Conservation (phyloP, 2,888 invertebrate genomes). For the Acanthosepion esculentum region DNA sequence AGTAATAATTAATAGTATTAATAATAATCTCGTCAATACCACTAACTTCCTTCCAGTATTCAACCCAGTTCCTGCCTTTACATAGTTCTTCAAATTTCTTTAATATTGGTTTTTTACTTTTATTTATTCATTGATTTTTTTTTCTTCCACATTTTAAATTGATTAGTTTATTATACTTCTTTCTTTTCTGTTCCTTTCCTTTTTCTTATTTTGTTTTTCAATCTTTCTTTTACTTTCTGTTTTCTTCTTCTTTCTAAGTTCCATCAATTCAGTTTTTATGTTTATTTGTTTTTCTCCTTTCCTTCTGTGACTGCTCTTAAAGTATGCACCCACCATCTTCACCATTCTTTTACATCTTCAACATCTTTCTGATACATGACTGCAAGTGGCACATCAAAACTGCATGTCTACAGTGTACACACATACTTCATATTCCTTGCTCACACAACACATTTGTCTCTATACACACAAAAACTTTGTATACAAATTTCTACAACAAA, state of each 20-base stretch:
- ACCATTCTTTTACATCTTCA: neutral
- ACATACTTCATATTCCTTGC: neutral
- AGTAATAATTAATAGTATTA: no score
- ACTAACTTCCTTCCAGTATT: no score
- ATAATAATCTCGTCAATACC: no score
- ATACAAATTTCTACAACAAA: no score
- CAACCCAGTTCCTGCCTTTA: no score
- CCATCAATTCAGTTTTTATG: neutral
- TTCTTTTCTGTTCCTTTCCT: neutral
- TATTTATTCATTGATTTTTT: no score
- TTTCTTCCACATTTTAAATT: no score
- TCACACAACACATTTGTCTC: neutral
- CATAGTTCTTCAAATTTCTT: no score
- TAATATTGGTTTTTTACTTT: no score
- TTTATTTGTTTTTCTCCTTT: neutral
- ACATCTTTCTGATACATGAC: neutral
- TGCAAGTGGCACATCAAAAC: neutral
- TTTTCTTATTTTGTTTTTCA: neutral
- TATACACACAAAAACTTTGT: no score
- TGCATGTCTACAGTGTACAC: neutral
- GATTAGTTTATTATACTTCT: no score
- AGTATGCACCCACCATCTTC: neutral
- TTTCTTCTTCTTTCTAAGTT: neutral
- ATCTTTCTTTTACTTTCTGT: neutral
- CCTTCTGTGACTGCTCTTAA: neutral